A percentile compares a stretch with the other conserved stretches of the same genome.
Conservation (phyloP, 64 coral and sea anemone species). For the Porites australiensis region DNA sequence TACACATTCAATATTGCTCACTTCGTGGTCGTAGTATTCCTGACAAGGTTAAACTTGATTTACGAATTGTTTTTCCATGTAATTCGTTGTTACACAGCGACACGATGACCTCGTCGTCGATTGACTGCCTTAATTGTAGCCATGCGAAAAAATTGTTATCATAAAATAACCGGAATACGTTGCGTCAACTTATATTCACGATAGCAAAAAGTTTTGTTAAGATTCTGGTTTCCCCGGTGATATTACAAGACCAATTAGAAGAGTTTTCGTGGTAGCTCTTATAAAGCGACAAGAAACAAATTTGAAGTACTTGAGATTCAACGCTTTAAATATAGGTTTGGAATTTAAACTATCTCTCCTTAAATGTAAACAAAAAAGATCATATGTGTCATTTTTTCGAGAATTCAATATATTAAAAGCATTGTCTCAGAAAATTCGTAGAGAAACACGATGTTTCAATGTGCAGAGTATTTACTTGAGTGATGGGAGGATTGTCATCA, state of each 20-base stretch:
- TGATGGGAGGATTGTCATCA: too few species aligned
- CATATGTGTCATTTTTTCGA: too few species aligned
- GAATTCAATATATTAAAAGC: too few species aligned
- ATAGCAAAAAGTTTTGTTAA: conserved; percentile 12
- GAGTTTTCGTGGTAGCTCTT: neutral
- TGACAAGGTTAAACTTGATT: neutral
- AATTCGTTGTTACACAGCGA: neutral
- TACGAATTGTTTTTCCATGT: neutral
- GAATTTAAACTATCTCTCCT: too few species aligned
- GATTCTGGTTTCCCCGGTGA: neutral
- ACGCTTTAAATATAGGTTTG: too few species aligned
- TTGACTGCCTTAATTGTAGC: neutral
- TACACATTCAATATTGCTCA: conserved; percentile 43
- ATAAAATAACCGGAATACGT: neutral
- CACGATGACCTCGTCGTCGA: neutral
- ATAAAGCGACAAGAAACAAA: neutral
- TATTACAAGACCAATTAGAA: neutral
- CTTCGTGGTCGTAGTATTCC: neutral
- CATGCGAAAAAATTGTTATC: conserved; percentile 13
- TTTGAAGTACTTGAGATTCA: neutral
- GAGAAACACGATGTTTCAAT: too few species aligned
- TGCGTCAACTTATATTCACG: conserved; percentile 19
- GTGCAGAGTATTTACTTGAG: too few species aligned
- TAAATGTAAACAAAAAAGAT: too few species aligned
- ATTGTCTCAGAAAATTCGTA: too few species aligned